These are phyloP conservation scores for Xiphorhynchus erythropygius DNA, from an alignment of 2,797 vertebrate genomes.

Conservation along the genomic window DNA sequence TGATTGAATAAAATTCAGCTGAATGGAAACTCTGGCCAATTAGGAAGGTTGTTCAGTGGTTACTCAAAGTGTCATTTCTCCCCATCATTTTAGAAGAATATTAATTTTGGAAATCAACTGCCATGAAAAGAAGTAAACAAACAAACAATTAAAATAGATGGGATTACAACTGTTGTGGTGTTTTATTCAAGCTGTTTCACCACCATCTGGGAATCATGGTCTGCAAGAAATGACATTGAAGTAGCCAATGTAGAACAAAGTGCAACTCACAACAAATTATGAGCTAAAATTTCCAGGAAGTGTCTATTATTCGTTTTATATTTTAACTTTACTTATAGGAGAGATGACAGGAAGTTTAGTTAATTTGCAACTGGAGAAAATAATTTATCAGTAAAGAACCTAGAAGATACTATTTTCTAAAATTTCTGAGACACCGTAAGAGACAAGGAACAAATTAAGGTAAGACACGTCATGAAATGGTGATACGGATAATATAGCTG, in stretches of 20 bases:
- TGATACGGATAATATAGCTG: background rate
- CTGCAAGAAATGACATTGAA: background rate
- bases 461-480: background rate
- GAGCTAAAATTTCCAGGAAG: conserved; percentile 17
- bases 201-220: background rate
- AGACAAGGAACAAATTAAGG: background rate
- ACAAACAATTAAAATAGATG: background rate
- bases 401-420: background rate
- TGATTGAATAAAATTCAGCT: background rate
- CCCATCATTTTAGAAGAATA: background rate
- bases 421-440: background rate
- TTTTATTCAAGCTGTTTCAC: background rate
- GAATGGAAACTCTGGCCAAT: background rate
- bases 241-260: background rate
- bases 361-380: background rate
- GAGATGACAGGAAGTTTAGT: background rate
- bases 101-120: background rate
- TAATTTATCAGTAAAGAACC: background rate
- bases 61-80: background rate
- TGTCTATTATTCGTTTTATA: background rate
- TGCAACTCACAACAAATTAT: background rate
- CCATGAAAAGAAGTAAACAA: background rate
- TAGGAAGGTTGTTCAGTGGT: background rate
- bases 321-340: background rate
- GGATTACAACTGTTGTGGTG: background rate